phyloP scores from a whole-genome alignment of 2,888 invertebrate species.

The Hirtodrosophila cameraria region DNA sequence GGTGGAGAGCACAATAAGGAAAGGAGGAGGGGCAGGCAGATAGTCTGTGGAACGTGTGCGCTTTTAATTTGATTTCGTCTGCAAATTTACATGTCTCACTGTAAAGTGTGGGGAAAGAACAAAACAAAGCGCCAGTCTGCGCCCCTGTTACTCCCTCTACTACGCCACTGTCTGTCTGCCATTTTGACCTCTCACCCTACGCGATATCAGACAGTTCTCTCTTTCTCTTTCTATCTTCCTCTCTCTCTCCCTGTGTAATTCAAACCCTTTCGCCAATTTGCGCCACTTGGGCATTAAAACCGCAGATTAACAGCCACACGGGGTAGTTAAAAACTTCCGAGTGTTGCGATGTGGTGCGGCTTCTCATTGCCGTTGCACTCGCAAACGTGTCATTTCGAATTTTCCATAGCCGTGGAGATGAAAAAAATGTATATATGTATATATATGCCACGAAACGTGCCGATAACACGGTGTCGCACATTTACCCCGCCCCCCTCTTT shows the following conservation, averaged over 20 bases:
- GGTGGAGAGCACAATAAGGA: background rate
- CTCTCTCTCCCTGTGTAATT: conserved; percentile 39
- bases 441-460: conserved; percentile 76
- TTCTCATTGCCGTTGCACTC: conserved; percentile 36
- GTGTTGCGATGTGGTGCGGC: conserved; percentile 2
- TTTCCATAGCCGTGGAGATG: conserved; percentile 57
- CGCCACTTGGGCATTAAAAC: conserved; percentile 78
- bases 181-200: conserved; percentile 22
- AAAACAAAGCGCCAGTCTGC: conserved; percentile 23
- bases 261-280: conserved; percentile 77
- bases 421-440: conserved; percentile 23
- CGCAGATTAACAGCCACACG: conserved; percentile 76
- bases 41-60: conserved; percentile 60
- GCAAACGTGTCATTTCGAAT: conserved; percentile 76
- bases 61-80: conserved; percentile 77
- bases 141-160: conserved; percentile 6
- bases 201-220: too few relatives aligned
- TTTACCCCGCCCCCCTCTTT: conserved; percentile 43
- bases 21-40: background rate
- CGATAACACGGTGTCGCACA: conserved; percentile 80
- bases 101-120: conserved; percentile 1
- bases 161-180: conserved; percentile 21
- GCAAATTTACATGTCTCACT: conserved; percentile 71
- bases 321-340: conserved; percentile 66
- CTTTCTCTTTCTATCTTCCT: conserved; percentile 3